Base-by-base conservation (phyloP, 2,797 vertebrate species). In the Eutrigla gurnardus region DNA sequence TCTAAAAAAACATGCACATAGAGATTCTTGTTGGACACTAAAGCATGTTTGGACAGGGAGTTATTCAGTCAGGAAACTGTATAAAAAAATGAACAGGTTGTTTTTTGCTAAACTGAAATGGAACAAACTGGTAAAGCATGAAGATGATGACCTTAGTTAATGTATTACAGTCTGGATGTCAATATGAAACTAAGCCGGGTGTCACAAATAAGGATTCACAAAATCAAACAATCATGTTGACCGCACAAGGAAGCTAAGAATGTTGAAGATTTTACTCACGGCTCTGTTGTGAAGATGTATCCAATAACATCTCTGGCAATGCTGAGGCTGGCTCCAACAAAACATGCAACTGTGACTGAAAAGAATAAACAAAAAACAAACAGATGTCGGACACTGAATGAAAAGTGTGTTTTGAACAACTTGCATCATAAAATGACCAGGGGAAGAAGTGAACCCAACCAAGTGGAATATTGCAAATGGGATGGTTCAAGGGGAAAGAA, bases 261-360 rank as follows among this genome's bases (percentile, higher is more conserved):
- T 5, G 10, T 7, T 15, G 7, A 59, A 70, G 43, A 40, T 59
- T 68, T 17, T 63, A 96, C 97, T 95, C 86, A 98, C 97, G 74
- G 59, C 0, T 98, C 96, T 0, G 18, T 63, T 47, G 97, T 98
- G 73, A 98, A 98, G 84, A 97, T 81, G 33, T 94, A 94, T 4
- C 93, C 96, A 73, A 98, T 83, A 5, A 95, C 25, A 0, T 95
- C 54, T 86, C 85, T 96, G 0, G 85, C 9, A 57, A 89, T 3
- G 50, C 52, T 25, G 6, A 94, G 0, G 25, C 36, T 5, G 6
- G 33, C 11, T 13, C 83, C 89, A 58, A 97, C 46, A 70, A 96
- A 25, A 75, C 86, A 91, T 0, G 91, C 87, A 35, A 91, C 71
- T 2, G 89, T 62, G 60, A 90, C 95, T 96, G 83, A 64, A 45